A percentile compares a stretch with the other conserved stretches of the same genome.
Conservation (phyloP, 2,888 invertebrate species). For the Rhopalosiphum nymphaeae region DNA sequence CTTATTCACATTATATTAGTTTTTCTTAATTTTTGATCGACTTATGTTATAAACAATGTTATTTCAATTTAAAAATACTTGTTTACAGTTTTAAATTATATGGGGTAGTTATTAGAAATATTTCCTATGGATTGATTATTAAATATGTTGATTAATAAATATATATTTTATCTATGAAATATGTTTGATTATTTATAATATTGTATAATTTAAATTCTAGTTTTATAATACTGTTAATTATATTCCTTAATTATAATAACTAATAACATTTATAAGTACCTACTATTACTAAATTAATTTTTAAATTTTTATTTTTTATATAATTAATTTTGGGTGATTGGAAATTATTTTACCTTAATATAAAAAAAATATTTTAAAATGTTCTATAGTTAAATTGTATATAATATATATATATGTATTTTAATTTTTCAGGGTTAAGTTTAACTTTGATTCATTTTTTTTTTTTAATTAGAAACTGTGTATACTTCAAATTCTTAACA, state of each 20-base stretch:
- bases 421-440: not conserved
- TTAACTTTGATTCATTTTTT: not conserved
- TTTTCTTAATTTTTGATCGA: not conserved
- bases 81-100: not conserved
- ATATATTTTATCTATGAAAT: not conserved
- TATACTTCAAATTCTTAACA: not conserved
- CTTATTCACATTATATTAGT: not conserved
- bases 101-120: too few relatives aligned
- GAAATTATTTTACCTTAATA: not conserved
- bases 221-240: not conserved
- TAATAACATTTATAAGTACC: not conserved
- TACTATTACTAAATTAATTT: too few relatives aligned
- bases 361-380: not conserved
- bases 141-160: not conserved
- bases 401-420: not conserved
- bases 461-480: not conserved
- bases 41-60: not conserved
- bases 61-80: not conserved
- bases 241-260: not conserved
- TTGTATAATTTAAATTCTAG: not conserved
- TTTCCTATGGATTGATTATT: not conserved
- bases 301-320: not conserved
- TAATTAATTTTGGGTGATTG: not conserved
- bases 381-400: not conserved
- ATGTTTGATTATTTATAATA: not conserved